phyloP scores from a whole-genome alignment of 2,113 vertebrate species.

The Zosterops borbonicus region DNA sequence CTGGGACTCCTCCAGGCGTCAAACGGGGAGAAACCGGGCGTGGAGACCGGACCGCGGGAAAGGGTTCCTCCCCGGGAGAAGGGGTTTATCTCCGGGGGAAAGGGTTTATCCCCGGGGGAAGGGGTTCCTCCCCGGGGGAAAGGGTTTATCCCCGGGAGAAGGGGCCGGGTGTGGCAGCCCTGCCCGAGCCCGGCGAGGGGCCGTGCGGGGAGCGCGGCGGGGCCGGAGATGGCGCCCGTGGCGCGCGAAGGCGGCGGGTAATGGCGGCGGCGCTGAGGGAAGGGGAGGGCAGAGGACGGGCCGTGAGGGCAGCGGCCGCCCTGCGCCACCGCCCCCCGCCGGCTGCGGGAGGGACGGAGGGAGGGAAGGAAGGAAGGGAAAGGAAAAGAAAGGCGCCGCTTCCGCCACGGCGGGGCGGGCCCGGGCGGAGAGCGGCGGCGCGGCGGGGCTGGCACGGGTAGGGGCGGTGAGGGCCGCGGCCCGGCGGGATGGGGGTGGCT shows the following conservation, averaged over 20 bases:
- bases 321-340: not conserved
- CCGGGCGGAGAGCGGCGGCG: not conserved
- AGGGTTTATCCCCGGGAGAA: too few relatives aligned
- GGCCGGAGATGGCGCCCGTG: not conserved
- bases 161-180: too few relatives aligned
- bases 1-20: not conserved
- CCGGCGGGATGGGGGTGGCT: not conserved
- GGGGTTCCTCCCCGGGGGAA: too few relatives aligned
- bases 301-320: not conserved
- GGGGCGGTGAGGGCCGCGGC: not conserved
- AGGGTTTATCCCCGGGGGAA: not conserved
- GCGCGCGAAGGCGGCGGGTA: not conserved
- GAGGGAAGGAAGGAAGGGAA: not conserved
- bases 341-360: not conserved
- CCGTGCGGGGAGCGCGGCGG: not conserved
- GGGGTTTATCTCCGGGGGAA: too few relatives aligned
- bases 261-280: not conserved
- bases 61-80: accelerated
- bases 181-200: accelerated
- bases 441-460: not conserved
- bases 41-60: accelerated
- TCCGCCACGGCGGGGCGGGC: not conserved
- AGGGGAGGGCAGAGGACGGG: not conserved
- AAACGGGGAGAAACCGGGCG: not conserved
- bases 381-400: not conserved